A percentile compares a stretch with the other conserved stretches of the same genome.
Conservation (phyloP, 2,888 invertebrate species). For the Polyploca ridens region DNA sequence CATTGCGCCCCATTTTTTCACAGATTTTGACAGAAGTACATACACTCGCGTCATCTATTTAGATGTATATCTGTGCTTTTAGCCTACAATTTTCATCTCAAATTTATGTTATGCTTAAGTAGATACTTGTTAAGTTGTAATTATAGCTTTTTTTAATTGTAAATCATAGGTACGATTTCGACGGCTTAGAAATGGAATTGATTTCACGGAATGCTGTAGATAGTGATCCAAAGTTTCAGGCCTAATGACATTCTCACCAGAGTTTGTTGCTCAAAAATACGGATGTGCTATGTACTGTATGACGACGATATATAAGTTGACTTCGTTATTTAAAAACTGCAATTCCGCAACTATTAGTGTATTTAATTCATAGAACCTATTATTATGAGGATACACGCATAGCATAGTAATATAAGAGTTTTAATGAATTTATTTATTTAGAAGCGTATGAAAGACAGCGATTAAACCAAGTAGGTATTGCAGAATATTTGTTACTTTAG, state of each 20-base stretch:
- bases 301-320: not conserved
- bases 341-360: not conserved
- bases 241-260: not conserved
- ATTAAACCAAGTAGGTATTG: not conserved
- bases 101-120: not conserved
- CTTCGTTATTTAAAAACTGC: not conserved
- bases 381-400: not conserved
- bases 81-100: not conserved
- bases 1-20: no score
- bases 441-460: not conserved
- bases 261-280: not conserved
- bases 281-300: not conserved
- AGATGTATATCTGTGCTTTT: no score
- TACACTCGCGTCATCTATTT: no score
- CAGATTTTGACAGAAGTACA: no score
- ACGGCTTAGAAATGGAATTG: not conserved
- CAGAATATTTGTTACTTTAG: not conserved
- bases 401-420: not conserved
- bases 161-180: not conserved
- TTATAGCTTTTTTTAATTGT: not conserved
- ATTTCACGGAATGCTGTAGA: not conserved
- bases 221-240: not conserved
- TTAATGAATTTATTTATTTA: not conserved
- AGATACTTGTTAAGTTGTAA: no score
- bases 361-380: not conserved